These are phyloP conservation scores for Andinoacara biseriatus DNA, from an alignment of 2,113 vertebrate genomes.

Conservation along the genomic window DNA sequence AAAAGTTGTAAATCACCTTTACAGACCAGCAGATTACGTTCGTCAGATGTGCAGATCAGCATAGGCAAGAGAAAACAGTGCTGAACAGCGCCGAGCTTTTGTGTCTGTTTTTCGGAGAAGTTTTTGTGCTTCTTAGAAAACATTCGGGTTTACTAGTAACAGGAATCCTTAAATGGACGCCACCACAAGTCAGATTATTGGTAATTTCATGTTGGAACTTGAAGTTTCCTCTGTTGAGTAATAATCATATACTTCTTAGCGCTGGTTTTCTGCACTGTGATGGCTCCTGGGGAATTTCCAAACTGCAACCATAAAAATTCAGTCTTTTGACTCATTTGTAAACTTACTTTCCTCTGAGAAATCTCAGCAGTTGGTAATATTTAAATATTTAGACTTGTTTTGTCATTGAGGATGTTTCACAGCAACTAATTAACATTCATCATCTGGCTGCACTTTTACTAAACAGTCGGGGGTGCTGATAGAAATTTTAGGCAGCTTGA, in stretches of 20 bases:
- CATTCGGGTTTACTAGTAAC: background rate
- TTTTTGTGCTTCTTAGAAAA: background rate
- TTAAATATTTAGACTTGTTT: slow-evolving; percentile 66
- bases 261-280: background rate
- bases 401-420: slow-evolving; percentile 6
- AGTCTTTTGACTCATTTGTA: slow-evolving; percentile 20
- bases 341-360: background rate
- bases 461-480: background rate
- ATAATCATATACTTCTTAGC: background rate
- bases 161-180: background rate
- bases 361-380: slow-evolving; percentile 8
- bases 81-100: background rate
- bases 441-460: background rate
- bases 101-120: background rate
- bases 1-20: background rate
- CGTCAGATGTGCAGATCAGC: background rate
- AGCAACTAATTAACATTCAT: background rate
- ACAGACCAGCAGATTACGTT: background rate
- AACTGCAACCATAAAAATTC: slow-evolving; percentile 14
- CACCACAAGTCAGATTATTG: background rate
- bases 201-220: background rate
- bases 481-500: background rate
- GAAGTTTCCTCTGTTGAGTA: background rate
- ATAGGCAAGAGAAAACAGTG: background rate
- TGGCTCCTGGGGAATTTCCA: background rate